Percentiles rank a stretch among this genome's conserved stretches.
Conservation (phyloP, 2,113 vertebrate genomes). For the Megaceryle maxima region DNA sequence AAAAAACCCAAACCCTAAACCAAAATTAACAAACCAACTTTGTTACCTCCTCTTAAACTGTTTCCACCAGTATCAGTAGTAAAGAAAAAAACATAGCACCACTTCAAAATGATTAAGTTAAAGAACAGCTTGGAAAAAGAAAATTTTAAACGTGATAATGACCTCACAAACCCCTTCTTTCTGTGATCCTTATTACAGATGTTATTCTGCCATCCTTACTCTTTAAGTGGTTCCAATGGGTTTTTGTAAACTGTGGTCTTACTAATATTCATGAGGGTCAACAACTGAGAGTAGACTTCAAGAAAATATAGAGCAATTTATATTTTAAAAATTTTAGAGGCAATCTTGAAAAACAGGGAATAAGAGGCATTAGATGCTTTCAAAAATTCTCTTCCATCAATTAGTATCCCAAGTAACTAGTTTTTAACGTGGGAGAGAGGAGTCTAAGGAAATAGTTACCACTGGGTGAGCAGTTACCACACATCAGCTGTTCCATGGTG, state of each 20-base stretch:
- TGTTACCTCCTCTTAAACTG: neutral
- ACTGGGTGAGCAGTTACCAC: neutral
- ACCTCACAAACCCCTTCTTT: neutral
- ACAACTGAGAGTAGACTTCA: neutral
- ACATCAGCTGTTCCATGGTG: neutral
- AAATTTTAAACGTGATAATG: neutral
- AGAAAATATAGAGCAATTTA: neutral
- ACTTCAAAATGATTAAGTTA: neutral
- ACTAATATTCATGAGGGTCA: neutral
- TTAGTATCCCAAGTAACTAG: neutral
- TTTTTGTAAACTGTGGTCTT: neutral
- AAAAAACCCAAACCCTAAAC: neutral
- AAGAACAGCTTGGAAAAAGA: neutral
- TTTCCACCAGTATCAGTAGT: neutral
- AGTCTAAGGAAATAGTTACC: neutral
- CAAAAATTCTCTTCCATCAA: neutral
- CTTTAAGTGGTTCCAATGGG: neutral
- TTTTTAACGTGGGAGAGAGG: neutral
- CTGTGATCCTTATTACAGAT: neutral
- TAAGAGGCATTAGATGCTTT: neutral
- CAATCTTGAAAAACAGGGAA: neutral
- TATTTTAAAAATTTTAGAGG: neutral
- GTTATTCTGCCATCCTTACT: neutral
- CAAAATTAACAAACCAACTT: neutral
- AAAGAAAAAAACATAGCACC: neutral